A percentile compares a stretch with the other conserved stretches of the same genome.
Evolutionary conservation across 2,797 vertebrate species (phyloP).

Genomic region (Eupleurogrammus muticus): DNA sequence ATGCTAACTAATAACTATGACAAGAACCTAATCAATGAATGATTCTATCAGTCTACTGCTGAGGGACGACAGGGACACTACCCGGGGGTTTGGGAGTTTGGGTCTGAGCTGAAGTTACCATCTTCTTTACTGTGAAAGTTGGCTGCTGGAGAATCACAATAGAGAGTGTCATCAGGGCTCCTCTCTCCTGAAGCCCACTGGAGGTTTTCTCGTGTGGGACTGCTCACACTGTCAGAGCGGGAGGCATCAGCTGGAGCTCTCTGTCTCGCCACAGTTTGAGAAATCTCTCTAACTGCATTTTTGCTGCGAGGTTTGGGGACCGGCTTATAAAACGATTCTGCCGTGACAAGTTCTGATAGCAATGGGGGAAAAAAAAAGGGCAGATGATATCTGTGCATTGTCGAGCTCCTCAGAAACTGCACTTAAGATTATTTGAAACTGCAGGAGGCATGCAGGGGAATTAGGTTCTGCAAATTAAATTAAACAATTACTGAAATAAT

Average conservation of each 20-base stretch:
- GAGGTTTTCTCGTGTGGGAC: conserved; percentile 23
- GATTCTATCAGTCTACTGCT: conserved; percentile 1
- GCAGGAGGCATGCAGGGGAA: not conserved
- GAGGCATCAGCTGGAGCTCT: conserved; percentile 25
- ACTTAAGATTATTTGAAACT: not conserved
- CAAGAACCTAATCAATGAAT: not conserved
- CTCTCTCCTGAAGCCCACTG: conserved; percentile 27
- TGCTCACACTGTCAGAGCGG: conserved; percentile 24
- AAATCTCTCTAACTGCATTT: conserved; percentile 56
- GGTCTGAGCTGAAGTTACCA: conserved; percentile 58
- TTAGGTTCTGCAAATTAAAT: not conserved
- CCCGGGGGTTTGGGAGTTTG: not conserved
- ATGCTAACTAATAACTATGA: not conserved
- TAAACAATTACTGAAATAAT: too few species aligned
- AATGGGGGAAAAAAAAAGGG: conserved; percentile 27
- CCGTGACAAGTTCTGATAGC: conserved; percentile 41
- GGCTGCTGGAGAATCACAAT: conserved; percentile 47
- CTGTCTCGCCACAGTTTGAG: conserved; percentile 4
- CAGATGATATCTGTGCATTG: not conserved
- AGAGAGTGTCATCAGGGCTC: conserved; percentile 28
- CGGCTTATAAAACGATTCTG: conserved; percentile 61
- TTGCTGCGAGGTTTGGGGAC: conserved; percentile 78
- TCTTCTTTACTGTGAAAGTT: conserved; percentile 51
- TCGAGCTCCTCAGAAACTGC: not conserved
- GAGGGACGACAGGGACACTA: not conserved